Evolutionary conservation across 2,888 invertebrate species (phyloP).

Genomic region (Sclerodermus sp.): DNA sequence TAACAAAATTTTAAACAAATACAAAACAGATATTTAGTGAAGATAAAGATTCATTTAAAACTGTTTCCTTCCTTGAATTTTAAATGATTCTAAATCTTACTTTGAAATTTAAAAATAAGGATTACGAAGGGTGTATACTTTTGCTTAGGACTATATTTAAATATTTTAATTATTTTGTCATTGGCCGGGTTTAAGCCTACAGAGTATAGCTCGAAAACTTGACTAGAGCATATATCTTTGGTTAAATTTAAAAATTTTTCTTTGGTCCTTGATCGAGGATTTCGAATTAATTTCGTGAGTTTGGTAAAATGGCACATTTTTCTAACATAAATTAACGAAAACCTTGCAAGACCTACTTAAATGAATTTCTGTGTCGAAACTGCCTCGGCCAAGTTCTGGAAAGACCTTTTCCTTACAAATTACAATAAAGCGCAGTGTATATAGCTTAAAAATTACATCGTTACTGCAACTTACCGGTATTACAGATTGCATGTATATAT

Average conservation of each 20-base stretch:
- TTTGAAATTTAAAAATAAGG: no score
- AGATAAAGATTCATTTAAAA: no score
- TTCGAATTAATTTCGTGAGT: slow-evolving; percentile 25
- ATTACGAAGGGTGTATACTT: no score
- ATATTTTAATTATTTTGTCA: slow-evolving; percentile 6
- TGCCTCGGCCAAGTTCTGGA: slow-evolving; percentile 25
- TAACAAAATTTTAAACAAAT: no score
- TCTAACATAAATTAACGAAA: no score
- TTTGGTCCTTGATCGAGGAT: slow-evolving; percentile 31
- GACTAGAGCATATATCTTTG: slow-evolving; percentile 25
- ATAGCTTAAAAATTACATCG: slow-evolving; percentile 29
- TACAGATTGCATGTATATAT: slow-evolving; percentile 20
- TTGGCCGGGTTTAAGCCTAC: slow-evolving; percentile 19
- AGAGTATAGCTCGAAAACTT: slow-evolving; percentile 10
- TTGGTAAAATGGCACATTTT: no score
- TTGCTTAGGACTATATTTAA: no score
- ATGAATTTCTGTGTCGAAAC: no score
- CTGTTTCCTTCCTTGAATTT: no score
- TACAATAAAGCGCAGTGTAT: slow-evolving; percentile 25
- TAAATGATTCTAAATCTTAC: no score
- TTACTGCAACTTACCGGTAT: slow-evolving; percentile 24
- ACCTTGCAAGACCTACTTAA: no score
- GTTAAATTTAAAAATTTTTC: slow-evolving; percentile 13
- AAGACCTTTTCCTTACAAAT: slow-evolving; percentile 18
- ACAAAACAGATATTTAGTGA: no score